A percentile compares a stretch with the other conserved stretches of the same genome.
These are phyloP conservation scores for Meloe dianella DNA, from an alignment of 2,888 invertebrate species.

Conservation along the genomic window DNA sequence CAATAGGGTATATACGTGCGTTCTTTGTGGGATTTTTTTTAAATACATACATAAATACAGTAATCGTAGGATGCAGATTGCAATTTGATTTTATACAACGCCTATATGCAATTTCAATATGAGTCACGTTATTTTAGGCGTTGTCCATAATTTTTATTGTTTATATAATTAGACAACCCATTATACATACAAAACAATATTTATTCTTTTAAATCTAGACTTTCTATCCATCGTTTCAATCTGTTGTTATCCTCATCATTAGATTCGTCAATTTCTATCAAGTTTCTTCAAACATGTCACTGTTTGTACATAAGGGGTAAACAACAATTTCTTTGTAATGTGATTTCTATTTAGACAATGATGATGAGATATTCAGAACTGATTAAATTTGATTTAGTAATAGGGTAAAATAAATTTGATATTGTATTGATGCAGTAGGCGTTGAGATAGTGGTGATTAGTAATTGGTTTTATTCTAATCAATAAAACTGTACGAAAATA, in stretches of 20 bases:
- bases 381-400: too few species aligned
- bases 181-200: neutral
- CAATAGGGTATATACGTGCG: neutral
- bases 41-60: neutral
- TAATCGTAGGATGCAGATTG: neutral
- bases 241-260: neutral
- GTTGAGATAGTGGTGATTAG: too few species aligned
- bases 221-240: neutral
- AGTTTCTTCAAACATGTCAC: neutral
- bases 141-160: neutral
- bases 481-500: too few species aligned
- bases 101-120: neutral
- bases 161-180: conserved; percentile 5
- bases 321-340: neutral
- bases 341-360: neutral
- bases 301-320: neutral
- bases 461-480: too few species aligned
- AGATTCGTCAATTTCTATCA: neutral
- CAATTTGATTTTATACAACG: neutral
- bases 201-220: neutral
- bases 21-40: neutral
- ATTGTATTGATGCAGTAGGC: too few species aligned
- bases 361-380: too few species aligned
- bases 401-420: too few species aligned
- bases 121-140: neutral